Evolutionary conservation across 1,140 invertebrate species (phyloP), one percentile per base, ranked within the genome.

Genomic region (Chlorops oryzae): DNA sequence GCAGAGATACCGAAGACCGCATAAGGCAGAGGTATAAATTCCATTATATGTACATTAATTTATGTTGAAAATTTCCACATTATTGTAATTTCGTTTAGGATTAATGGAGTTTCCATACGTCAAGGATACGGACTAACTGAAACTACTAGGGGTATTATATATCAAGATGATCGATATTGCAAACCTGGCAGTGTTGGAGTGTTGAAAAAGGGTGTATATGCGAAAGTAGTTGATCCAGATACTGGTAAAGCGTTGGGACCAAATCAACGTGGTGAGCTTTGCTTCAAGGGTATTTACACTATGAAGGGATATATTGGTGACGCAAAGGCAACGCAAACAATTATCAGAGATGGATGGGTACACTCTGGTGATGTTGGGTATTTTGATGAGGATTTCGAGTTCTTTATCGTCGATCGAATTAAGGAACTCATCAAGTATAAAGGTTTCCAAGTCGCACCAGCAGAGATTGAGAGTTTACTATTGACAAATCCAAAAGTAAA

Each of bases 381-480:
- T 63, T 84, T 81, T 55, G 86, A 90, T 58, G 61, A 78, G 10
- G 77, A 87, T 7, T 80, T 80, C 3, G 80, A 76, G 57, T 80
- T 89, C 57, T 87, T 79, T 51, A 81, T 91, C 55, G 81, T 86
- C 2, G 88, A 90, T 61, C 73, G 88, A 35, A 66, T 88, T 0
- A 90, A 90, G 64, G 87, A 90, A 61, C 70, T 90, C 2, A 89
- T 90, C 42, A 90, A 90, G 63, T 86, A 84, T 59, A 87, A 88
- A 71, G 85, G 81, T 37, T 82, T 81, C 58, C 87, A 90, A 77
- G 87, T 92, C 1, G 76, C 87, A 1, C 88, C 88, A 51, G 84
- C 87, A 2, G 86, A 91, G 72, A 72, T 92, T 52, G 88, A 92
- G 73, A 80, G 80, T 35, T 52, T 91, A n/a, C 71, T 92, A 12